Evolutionary conservation across 2,113 vertebrate species (phyloP).

Genomic region (Cyrtonyx montezumae): DNA sequence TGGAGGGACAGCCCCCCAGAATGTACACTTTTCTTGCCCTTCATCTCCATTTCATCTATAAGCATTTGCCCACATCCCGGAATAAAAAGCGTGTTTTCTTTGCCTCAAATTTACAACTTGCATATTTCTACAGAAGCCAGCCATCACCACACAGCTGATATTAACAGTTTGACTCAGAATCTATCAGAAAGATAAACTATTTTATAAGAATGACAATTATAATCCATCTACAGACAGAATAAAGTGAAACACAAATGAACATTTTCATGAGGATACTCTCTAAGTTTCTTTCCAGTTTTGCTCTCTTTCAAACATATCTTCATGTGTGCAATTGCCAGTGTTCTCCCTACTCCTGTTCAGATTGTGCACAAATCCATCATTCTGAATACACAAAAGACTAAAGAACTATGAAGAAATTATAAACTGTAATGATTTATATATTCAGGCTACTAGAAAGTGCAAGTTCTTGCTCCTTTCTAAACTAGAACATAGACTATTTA

Average conservation of each 20-base stretch:
- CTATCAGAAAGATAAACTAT: slow-evolving; percentile 4
- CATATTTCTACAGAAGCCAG: slow-evolving; percentile 31
- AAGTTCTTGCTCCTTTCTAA: slow-evolving; percentile 44
- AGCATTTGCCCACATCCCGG: slow-evolving; percentile 32
- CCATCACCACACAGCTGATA: slow-evolving; percentile 18
- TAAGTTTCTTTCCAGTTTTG: background rate
- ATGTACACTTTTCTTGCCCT: slow-evolving; percentile 50
- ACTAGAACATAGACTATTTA: background rate
- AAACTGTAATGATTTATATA: slow-evolving; percentile 9
- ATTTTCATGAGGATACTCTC: background rate
- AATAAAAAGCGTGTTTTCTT: slow-evolving; percentile 54
- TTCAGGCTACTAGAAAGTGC: background rate
- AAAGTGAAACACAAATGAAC: background rate
- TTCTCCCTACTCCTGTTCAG: background rate
- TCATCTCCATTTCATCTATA: slow-evolving; percentile 49
- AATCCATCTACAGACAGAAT: background rate
- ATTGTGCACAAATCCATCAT: background rate
- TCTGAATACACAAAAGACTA: background rate
- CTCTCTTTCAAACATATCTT: background rate
- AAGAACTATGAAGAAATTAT: background rate
- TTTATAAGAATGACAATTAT: background rate
- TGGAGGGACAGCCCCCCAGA: slow-evolving; percentile 47
- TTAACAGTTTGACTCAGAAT: slow-evolving; percentile 31
- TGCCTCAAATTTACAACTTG: slow-evolving; percentile 34
- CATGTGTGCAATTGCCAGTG: slow-evolving; percentile 15